Evolutionary conservation across 2,113 vertebrate species (phyloP), one percentile per base, ranked within the genome.

Genomic region (Genyomyrus donnyi): DNA sequence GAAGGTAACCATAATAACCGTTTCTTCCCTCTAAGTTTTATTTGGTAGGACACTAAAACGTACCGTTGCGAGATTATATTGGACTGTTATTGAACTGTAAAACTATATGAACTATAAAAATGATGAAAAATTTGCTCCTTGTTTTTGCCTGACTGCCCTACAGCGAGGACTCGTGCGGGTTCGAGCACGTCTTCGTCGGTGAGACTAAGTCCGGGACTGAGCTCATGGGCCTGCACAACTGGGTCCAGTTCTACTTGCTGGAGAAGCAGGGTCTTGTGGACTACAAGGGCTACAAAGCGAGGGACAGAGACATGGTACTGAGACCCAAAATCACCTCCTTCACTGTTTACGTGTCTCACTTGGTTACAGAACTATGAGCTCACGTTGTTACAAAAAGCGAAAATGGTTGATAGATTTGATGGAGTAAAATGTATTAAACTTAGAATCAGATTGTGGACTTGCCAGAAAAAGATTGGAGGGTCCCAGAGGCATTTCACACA

Each of bases 101-200:
- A 62, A n/a, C 24, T 24, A 24, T 58, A 58, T 70, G 7, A 31
- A 70, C 62, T 74, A 15, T 77, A 42, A 80, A 80, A 39, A 5
- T 6, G 4, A 39, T 31, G 31, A 77, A 77, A 96, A 97, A 91
- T 96, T 97, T 84, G 96, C 95, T 88, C 92, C 94, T 92, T 96
- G 97, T 92, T 97, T 96, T 97, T 97, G 97, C 91, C 92, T 95
- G 92, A 92, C 96, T 83, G 95, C 96, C 91, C 89, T 86, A 9
- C 87, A 98, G 97, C n/a, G 92, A 93, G 52, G 96, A 98, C 92
- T 98, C 97, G 9, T 97, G 96, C 21, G 96, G 97, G 1, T 98
- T 98, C 91, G 97, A 97, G 90, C 97, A 97, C 0, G 97, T 97
- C 91, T 98, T 98, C 94, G 96, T 98, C 15, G 97, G 97, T 46